phyloP scores from a whole-genome alignment of 64 coral and sea anemone species.

The Orbicella faveolata region DNA sequence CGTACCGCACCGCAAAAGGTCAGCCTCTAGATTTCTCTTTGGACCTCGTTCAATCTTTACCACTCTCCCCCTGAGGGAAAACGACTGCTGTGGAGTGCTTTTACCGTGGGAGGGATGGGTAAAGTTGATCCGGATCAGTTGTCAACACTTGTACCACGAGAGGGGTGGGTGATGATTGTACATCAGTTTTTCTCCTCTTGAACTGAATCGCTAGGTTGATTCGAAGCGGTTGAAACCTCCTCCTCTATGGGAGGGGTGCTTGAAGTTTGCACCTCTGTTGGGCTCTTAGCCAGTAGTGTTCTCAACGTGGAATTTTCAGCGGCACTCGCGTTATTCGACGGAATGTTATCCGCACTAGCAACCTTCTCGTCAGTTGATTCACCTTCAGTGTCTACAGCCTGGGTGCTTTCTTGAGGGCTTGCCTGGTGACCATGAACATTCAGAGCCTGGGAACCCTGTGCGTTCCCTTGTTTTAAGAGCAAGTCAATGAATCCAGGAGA shows the following conservation, averaged over 20 bases:
- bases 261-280: background rate
- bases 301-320: background rate
- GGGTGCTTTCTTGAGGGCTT: too few species aligned
- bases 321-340: background rate
- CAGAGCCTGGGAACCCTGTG: background rate
- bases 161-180: background rate
- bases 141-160: too few species aligned
- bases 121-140: too few species aligned
- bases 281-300: background rate
- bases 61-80: background rate
- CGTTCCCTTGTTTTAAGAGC: slow-evolving; percentile 16
- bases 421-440: background rate
- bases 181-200: background rate
- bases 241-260: background rate
- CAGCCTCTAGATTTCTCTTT: too few species aligned
- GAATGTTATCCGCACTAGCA: background rate
- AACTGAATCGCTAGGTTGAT: background rate
- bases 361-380: background rate
- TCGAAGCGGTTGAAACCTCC: background rate
- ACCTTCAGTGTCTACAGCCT: background rate
- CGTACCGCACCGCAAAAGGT: too few species aligned
- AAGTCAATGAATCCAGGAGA: slow-evolving; percentile 16
- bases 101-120: background rate
- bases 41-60: background rate
- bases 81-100: background rate